These are phyloP conservation scores for Chaetops frenatus DNA, from an alignment of 2,113 vertebrate genomes.

Conservation along the genomic window DNA sequence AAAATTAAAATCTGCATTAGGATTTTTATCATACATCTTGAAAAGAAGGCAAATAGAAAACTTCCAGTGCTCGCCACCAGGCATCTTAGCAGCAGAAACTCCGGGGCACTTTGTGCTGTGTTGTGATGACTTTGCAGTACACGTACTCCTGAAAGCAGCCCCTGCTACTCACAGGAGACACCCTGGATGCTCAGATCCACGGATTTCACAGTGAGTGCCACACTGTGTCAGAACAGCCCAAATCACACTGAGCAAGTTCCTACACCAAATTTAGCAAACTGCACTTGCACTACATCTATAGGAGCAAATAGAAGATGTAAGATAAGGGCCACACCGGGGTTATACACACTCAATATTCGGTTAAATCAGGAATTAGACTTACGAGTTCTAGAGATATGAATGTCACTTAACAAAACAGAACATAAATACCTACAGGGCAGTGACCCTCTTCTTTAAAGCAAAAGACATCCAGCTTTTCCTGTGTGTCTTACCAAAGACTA, in stretches of 20 bases:
- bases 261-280: not conserved
- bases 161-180: not conserved
- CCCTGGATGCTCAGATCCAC: not conserved
- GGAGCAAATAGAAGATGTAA: not conserved
- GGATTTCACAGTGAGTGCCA: not conserved
- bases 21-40: not conserved
- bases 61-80: not conserved
- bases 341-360: not conserved
- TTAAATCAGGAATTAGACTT: not conserved
- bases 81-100: not conserved
- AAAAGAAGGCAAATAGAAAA: not conserved
- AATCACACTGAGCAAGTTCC: not conserved
- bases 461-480: not conserved
- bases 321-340: not conserved
- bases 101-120: not conserved
- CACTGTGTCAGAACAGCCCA: not conserved
- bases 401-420: not conserved
- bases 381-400: fast-evolving
- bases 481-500: not conserved
- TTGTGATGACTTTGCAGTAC: not conserved
- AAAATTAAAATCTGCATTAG: not conserved
- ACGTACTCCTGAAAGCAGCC: not conserved
- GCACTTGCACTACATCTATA: fast-evolving
- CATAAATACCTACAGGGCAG: not conserved
- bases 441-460: not conserved